Base-by-base conservation (phyloP, 2,113 vertebrate species). In the Emydocephalus ijimae region DNA sequence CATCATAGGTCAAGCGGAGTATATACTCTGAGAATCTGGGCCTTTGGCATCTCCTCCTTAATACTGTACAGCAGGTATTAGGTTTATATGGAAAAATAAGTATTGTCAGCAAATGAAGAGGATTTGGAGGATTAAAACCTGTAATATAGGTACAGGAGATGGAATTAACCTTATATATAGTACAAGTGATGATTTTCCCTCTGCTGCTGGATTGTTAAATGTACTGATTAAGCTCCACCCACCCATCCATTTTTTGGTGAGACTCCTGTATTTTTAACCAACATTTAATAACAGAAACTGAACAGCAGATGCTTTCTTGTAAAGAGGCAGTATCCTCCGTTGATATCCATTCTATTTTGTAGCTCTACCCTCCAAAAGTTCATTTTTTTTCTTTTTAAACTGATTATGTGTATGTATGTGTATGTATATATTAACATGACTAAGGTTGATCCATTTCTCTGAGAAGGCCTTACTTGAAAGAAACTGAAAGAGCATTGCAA, bases 21-120 rank as follows among this genome's bases (percentile, higher is more conserved):
- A 91, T 9, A 92, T 94, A 1, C 12, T 93, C 57, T 81, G 94
- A 87, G 92, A 94, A 93, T 95, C 85, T 59, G 89, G 64, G 48
- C 94, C 12, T 5, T 92, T 95, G 91, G 3, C 89, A 92, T 48
- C 18, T 93, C 29, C 87, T 95, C 94, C 56, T 88, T 88, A 95
- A 95, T 86, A 91, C 2, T 85, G 57, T 43, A 85, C 20, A 74
- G 85, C 91, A 95, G 94, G 57, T 18, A 6, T 18, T 54, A 11
- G 1, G 1, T 86, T 1, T 94, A 39, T n/a, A 18, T 45, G 92
- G 56, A 4, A 34, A 9, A 93, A 93, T 91, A 94, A 91, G 55
- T 26, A 64, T 26, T 9, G 0, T 14, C 94, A 95, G 57, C 24
- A 1, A 0, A 92, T 34, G 90, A 92, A 94, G 64, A 94, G 1